These are phyloP conservation scores for Melanotaenia parkinsoni DNA, from an alignment of 2,797 vertebrate genomes.

Conservation along the genomic window DNA sequence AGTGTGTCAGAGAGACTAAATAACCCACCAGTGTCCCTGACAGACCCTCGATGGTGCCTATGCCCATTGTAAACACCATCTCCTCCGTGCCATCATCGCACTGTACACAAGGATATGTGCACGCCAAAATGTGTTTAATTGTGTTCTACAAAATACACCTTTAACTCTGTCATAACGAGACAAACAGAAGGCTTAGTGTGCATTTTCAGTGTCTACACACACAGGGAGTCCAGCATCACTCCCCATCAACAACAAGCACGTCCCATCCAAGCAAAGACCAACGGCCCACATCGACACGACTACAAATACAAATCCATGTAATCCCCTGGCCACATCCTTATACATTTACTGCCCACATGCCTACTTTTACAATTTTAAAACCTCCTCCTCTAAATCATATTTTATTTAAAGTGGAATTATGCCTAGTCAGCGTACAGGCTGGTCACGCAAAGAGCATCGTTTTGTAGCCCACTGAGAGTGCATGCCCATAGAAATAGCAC, in stretches of 20 bases:
- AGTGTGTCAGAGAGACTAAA: constrained; percentile 38
- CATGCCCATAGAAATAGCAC: constrained; percentile 14
- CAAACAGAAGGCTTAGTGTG: constrained; percentile 32
- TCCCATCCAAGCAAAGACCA: constrained; percentile 54
- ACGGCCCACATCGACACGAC: constrained; percentile 27
- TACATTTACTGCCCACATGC: background rate
- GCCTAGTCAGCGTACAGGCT: constrained; percentile 55
- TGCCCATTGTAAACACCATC: constrained; percentile 11
- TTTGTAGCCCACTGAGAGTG: constrained; percentile 4
- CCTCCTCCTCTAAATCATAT: constrained; percentile 14
- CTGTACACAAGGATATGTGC: constrained; percentile 19
- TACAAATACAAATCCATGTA: background rate
- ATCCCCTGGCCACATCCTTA: constrained; percentile 13
- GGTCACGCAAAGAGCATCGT: constrained; percentile 52
- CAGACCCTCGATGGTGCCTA: constrained; percentile 18
- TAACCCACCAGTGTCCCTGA: constrained; percentile 24
- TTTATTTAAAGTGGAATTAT: constrained; percentile 50
- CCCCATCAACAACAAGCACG: constrained; percentile 65
- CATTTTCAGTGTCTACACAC: constrained; percentile 14
- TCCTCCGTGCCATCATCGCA: constrained; percentile 9
- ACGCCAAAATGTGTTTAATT: background rate
- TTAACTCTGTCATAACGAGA: constrained; percentile 52
- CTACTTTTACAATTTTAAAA: background rate
- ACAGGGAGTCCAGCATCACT: constrained; percentile 52
- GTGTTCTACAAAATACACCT: constrained; percentile 35